Evolutionary conservation across 2,797 vertebrate species (phyloP).

Genomic region (Alcedo atthis): DNA sequence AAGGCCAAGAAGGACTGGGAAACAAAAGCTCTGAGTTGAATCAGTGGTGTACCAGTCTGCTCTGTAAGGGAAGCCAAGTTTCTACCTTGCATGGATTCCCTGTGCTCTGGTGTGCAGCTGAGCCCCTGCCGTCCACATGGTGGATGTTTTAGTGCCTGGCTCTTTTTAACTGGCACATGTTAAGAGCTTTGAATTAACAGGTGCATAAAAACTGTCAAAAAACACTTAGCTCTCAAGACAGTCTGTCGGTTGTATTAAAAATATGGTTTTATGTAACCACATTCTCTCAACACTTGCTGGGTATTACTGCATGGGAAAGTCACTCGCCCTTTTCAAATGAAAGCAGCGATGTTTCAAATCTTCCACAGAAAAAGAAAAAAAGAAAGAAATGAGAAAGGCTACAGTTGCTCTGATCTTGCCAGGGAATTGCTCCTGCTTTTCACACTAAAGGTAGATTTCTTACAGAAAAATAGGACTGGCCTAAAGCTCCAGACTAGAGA

Average conservation of each 20-base stretch:
- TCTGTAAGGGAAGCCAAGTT: constrained; percentile 27
- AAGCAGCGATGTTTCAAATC: constrained; percentile 36
- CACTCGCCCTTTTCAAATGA: constrained; percentile 58
- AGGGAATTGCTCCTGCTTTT: constrained; percentile 41
- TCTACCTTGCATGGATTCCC: constrained; percentile 56
- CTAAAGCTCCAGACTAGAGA: neutral
- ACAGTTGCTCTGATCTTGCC: constrained; percentile 15
- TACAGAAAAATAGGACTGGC: neutral
- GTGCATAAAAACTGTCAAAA: constrained; percentile 85
- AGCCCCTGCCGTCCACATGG: constrained; percentile 59
- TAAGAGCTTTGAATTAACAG: constrained; percentile 85
- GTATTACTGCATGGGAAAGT: constrained; percentile 71
- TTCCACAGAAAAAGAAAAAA: neutral
- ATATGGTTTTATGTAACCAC: constrained; percentile 79
- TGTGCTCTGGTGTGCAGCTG: constrained; percentile 71
- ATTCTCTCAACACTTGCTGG: constrained; percentile 76
- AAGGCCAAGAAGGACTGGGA: neutral
- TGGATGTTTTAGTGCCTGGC: constrained; percentile 82
- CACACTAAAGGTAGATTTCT: neutral
- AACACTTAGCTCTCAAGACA: constrained; percentile 83
- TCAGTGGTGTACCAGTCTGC: neutral
- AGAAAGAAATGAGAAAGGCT: constrained; percentile 6
- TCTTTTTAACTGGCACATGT: constrained; percentile 85
- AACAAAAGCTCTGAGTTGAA: constrained; percentile 6
- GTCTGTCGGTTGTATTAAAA: constrained; percentile 82